These are phyloP conservation scores for Rhinatrema bivittatum DNA, from an alignment of 2,797 vertebrate genomes.

Conservation along the genomic window DNA sequence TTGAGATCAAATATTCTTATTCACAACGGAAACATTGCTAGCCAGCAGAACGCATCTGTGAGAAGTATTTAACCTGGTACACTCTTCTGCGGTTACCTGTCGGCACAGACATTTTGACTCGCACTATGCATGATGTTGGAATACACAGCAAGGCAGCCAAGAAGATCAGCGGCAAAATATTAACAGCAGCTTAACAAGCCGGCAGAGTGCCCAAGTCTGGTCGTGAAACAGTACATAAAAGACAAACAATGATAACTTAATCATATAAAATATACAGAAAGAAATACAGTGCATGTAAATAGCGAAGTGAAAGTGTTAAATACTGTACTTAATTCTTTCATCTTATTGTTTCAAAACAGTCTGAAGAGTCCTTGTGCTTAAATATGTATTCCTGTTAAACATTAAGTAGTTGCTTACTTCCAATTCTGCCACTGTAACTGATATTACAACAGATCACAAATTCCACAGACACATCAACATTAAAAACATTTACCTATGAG, in stretches of 20 bases:
- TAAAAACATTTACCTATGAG: slow-evolving; percentile 68
- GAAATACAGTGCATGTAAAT: slow-evolving; percentile 66
- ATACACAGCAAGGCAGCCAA: slow-evolving; percentile 38
- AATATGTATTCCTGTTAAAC: slow-evolving; percentile 46
- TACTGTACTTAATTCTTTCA: slow-evolving; percentile 45
- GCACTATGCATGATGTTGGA: slow-evolving; percentile 35
- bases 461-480: slow-evolving; percentile 63
- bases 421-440: slow-evolving; percentile 68
- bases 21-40: slow-evolving; percentile 56
- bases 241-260: slow-evolving; percentile 66
- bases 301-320: slow-evolving; percentile 57
- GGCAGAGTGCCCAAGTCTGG: slow-evolving; percentile 53
- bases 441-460: slow-evolving; percentile 67
- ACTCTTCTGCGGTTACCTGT: slow-evolving; percentile 39
- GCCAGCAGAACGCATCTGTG: slow-evolving; percentile 49
- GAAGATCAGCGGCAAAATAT: slow-evolving; percentile 59
- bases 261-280: slow-evolving; percentile 57
- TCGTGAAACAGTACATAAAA: slow-evolving; percentile 47
- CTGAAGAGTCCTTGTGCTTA: slow-evolving; percentile 64
- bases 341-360: slow-evolving; percentile 48
- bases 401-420: slow-evolving; percentile 60
- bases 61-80: slow-evolving; percentile 48
- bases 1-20: slow-evolving; percentile 52
- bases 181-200: slow-evolving; percentile 49
- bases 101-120: slow-evolving; percentile 38